Conservation (phyloP, 1,140 invertebrate genomes). For the Venturia canescens region DNA sequence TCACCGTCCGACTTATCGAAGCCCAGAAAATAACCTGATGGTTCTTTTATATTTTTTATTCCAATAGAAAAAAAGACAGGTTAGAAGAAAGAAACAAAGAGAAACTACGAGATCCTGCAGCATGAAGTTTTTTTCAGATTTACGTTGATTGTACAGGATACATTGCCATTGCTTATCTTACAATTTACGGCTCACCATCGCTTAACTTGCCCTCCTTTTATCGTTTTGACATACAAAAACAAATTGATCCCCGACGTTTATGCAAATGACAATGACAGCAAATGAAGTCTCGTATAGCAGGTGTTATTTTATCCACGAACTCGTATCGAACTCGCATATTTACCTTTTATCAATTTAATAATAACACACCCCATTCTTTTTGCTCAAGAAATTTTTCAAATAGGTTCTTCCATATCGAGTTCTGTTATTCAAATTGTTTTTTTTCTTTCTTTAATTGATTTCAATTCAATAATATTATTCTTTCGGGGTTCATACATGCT, state of each 20-base stretch:
- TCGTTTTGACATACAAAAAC: conserved; percentile 1
- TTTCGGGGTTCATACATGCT: no score
- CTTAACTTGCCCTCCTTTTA: background rate
- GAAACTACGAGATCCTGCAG: background rate
- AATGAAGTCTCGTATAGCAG: conserved; percentile 34
- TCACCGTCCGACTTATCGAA: conserved; percentile 37
- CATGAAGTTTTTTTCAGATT: background rate
- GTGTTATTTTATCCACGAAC: conserved; percentile 18
- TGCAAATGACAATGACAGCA: background rate
- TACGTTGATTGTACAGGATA: conserved; percentile 24
- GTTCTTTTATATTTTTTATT: background rate
- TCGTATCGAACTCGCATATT: conserved; percentile 15
- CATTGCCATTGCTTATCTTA: conserved; percentile 2
- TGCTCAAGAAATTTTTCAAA: background rate
- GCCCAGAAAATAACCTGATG: conserved; percentile 35
- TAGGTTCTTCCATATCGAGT: no score
- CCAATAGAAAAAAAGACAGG: background rate
- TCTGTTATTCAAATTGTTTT: no score
- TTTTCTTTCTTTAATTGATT: no score
- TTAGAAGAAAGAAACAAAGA: background rate
- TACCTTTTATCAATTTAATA: conserved; percentile 5
- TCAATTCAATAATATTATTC: no score
- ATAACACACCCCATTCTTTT: background rate
- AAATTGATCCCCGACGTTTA: background rate
- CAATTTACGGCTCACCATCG: background rate